These are phyloP conservation scores for Semicossyphus pulcher DNA, from an alignment of 2,113 vertebrate species.

Conservation along the genomic window DNA sequence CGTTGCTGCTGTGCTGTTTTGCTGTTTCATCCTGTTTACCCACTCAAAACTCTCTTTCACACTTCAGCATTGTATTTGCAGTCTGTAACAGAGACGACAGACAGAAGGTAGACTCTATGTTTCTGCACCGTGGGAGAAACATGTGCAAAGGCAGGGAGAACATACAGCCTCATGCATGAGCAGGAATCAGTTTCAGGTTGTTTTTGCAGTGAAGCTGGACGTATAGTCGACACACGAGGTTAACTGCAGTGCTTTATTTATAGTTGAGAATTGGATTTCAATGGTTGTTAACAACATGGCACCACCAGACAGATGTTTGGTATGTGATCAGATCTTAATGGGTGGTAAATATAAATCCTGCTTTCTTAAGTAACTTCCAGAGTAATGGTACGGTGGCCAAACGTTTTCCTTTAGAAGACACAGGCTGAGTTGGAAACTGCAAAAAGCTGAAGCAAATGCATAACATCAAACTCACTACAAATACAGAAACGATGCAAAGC, in stretches of 20 bases:
- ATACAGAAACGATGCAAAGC: too few relatives aligned
- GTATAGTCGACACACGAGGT: background rate
- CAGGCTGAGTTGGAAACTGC: too few relatives aligned
- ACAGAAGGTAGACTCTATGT: slow-evolving; percentile 4
- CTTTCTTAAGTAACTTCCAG: background rate
- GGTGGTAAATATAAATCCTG: background rate
- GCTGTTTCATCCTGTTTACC: slow-evolving; percentile 25
- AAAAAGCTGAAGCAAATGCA: too few relatives aligned
- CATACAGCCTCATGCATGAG: background rate
- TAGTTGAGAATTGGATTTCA: background rate
- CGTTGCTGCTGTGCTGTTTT: background rate
- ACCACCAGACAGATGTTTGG: background rate
- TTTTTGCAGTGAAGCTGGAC: background rate
- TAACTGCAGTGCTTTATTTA: background rate
- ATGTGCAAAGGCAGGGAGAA: background rate
- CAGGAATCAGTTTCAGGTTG: background rate
- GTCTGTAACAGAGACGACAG: slow-evolving; percentile 3
- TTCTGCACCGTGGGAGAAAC: background rate
- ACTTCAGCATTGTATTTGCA: background rate
- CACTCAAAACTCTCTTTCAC: background rate
- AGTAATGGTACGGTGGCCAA: background rate
- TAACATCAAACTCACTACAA: too few relatives aligned
- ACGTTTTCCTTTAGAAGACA: too few relatives aligned
- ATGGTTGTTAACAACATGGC: background rate
- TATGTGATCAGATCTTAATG: background rate